Evolutionary conservation across 2,113 vertebrate genomes (phyloP).

Genomic region (Datnioides undecimradiatus): DNA sequence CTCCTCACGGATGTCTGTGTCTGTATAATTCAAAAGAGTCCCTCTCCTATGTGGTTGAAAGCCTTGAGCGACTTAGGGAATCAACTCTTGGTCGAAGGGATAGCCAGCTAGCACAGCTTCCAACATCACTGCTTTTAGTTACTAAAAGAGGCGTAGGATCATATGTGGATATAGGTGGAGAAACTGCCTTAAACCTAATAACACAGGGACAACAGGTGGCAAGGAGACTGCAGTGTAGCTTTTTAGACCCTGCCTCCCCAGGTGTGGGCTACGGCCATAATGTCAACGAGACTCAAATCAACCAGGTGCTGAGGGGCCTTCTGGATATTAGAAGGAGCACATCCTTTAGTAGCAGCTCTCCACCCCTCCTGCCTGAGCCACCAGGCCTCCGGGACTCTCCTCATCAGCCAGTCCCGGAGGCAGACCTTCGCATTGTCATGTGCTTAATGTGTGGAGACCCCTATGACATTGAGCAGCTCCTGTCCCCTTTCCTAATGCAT

Average conservation of each 20-base stretch:
- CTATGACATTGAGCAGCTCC: slow-evolving; percentile 89
- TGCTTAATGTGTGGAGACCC: slow-evolving; percentile 97
- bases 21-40: slow-evolving; percentile 99
- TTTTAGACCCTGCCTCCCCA: slow-evolving; percentile 91
- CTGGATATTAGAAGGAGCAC: slow-evolving; percentile 91
- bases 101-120: slow-evolving; percentile 88
- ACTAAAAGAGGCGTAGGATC: slow-evolving; percentile 91
- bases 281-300: slow-evolving; percentile 94
- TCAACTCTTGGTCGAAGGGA: slow-evolving; percentile 90
- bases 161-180: slow-evolving; percentile 88
- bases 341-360: slow-evolving; percentile 84
- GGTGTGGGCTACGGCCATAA: slow-evolving; percentile 93
- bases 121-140: slow-evolving; percentile 89
- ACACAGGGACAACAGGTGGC: slow-evolving; percentile 95
- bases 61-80: slow-evolving; percentile 94
- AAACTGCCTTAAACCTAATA: slow-evolving; percentile 92
- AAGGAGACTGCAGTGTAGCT: slow-evolving; percentile 92
- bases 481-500: slow-evolving; percentile 90
- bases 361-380: slow-evolving; percentile 84
- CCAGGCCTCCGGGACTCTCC: slow-evolving; percentile 87
- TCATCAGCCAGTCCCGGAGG: slow-evolving; percentile 85
- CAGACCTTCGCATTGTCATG: slow-evolving; percentile 92
- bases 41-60: slow-evolving; percentile 94
- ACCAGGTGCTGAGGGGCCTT: slow-evolving; percentile 91
- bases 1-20: slow-evolving; percentile 96